These are phyloP conservation scores for Steatocranus sp. DNA, from an alignment of 2,797 vertebrate genomes.

Conservation along the genomic window DNA sequence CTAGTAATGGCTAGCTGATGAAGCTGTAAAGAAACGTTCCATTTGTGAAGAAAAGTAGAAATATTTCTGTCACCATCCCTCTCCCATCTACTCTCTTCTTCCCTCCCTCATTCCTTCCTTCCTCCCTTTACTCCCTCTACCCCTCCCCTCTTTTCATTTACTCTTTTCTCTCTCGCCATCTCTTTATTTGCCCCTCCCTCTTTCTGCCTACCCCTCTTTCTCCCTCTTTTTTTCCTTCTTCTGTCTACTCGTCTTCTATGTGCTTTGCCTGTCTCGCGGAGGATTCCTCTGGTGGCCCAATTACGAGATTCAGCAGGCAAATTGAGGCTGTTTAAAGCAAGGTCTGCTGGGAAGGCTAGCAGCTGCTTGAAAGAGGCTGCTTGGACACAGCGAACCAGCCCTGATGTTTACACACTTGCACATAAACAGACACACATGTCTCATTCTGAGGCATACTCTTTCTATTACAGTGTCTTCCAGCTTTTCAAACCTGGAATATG, in stretches of 20 bases:
- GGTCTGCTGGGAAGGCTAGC: conserved; percentile 79
- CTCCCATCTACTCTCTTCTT: conserved; percentile 50
- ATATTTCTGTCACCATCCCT: conserved; percentile 53
- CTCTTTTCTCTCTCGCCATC: conserved; percentile 62
- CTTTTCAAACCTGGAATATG: conserved; percentile 39
- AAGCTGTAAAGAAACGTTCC: conserved; percentile 76
- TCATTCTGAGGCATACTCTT: conserved; percentile 19
- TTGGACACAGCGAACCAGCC: conserved; percentile 68
- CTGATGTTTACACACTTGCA: conserved; percentile 68
- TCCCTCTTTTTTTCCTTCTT: conserved; percentile 50
- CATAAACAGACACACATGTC: conserved; percentile 38
- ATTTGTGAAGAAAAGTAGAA: conserved; percentile 27
- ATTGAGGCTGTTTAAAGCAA: conserved; percentile 82
- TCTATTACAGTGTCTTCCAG: conserved; percentile 43
- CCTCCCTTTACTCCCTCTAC: conserved; percentile 63
- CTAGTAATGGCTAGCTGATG: conserved; percentile 50
- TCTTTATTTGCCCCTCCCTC: conserved; percentile 58
- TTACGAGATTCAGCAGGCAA: conserved; percentile 81
- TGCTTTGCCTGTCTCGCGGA: conserved; percentile 78
- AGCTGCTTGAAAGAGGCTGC: conserved; percentile 75
- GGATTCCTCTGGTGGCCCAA: conserved; percentile 83
- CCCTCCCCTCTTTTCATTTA: conserved; percentile 60
- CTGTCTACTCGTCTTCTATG: conserved; percentile 65
- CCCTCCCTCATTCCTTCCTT: conserved; percentile 20
- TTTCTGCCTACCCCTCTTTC: conserved; percentile 56